A percentile compares a stretch with the other conserved stretches of the same genome.
Conservation (phyloP, 2,113 vertebrate genomes). For the Delphinus delphis region DNA sequence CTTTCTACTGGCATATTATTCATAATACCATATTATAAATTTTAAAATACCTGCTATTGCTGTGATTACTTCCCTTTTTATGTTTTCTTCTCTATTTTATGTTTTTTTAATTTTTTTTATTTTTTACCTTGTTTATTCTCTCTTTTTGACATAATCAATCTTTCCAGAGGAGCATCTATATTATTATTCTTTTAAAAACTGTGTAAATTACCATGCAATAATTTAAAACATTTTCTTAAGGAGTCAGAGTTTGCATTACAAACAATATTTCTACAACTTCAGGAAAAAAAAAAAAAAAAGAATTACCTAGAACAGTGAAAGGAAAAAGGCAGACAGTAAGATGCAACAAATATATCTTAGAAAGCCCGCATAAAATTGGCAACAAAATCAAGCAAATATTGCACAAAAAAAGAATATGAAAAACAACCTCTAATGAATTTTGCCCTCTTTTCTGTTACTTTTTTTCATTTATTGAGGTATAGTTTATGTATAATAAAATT, state of each 20-base stretch:
- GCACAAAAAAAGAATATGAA: not conserved
- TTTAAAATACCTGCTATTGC: not conserved
- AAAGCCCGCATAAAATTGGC: not conserved
- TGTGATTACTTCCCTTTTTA: not conserved
- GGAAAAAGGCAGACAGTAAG: not conserved
- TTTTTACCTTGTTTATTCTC: not conserved
- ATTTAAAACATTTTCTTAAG: not conserved
- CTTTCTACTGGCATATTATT: not conserved
- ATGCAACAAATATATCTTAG: not conserved
- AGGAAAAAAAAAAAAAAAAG: not conserved
- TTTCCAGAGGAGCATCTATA: not conserved
- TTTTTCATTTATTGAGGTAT: not conserved
- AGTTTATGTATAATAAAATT: not conserved
- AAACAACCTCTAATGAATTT: not conserved
- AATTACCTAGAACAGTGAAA: not conserved
- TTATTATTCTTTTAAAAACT: not conserved
- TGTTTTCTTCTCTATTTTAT: not conserved
- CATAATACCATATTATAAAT: not conserved
- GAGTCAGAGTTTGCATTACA: not conserved
- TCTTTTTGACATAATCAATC: not conserved
- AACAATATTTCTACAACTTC: not conserved
- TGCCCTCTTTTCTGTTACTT: not conserved
- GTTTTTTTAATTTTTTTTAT: not conserved
- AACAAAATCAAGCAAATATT: not conserved
- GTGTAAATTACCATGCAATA: not conserved